Base-by-base conservation (phyloP, 2,113 vertebrate genomes). In the Brachypodius melanocephalos region DNA sequence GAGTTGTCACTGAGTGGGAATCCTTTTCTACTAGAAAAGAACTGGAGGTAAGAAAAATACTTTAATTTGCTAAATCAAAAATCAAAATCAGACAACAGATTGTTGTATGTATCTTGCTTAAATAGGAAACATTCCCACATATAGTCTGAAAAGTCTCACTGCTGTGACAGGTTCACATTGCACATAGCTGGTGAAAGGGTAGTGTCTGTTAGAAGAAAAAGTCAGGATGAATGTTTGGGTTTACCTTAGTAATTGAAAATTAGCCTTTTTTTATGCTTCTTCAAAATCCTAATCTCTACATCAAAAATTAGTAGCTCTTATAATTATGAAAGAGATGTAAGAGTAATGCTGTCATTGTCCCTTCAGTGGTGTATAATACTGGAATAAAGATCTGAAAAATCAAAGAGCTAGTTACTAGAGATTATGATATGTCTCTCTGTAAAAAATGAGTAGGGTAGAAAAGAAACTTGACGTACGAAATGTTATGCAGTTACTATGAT, bases 11-110 rank as follows among this genome's bases (percentile, higher is more conserved):
- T 99, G 26, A 93, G 36, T 51, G 98, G 98, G 95, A 99, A 99
- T 97, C 99, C 99, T 79, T 78, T 99, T 85, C 97, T 99, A 74
- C 98, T 97, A 93, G 99, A 99, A 95, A 85, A 76, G 67, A 97
- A 97, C 31, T 99, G 98, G 98, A 98, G 99, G 99, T 99, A 97
- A 97, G 80, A 38, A 94, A 94, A 93, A 78, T 51, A 20, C 43
- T 77, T 31, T 43, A 3, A 74, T 82, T 55, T 69, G 1, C 55
- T 81, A 38, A 77, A 66, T 54, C 9, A 55, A 54, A 40, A 48
- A 51, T 62, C 28, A 57, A 78, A 78, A 78, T 40, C 28, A 29
- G 25, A 11, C 16, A 49, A 63, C 26, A 54, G 5, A 14, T 65
- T 32, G 7, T 9, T 76, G 6, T 57, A n/a, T 2, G 0, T 72